These are phyloP conservation scores for Timandra comae DNA, from an alignment of 2,888 invertebrate genomes.

Conservation along the genomic window DNA sequence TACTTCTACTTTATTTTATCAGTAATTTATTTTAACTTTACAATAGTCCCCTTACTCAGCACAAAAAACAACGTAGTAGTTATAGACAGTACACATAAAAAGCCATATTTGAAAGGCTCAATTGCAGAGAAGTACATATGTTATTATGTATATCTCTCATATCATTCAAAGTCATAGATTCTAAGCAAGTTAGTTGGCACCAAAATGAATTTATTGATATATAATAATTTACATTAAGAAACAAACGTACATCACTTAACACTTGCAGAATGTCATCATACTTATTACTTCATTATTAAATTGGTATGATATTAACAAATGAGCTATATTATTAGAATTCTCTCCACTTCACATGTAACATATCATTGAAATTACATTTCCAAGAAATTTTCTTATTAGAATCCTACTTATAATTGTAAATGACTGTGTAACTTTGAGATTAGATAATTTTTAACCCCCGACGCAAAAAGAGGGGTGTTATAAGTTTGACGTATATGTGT, in stretches of 20 bases:
- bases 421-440: not conserved
- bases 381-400: not conserved
- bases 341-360: not conserved
- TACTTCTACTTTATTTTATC: too few relatives aligned
- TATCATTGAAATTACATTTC: not conserved
- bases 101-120: not conserved
- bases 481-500: too few relatives aligned
- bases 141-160: too few relatives aligned
- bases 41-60: too few relatives aligned
- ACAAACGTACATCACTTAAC: not conserved
- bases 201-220: not conserved
- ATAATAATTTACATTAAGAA: not conserved
- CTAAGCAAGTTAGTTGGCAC: not conserved
- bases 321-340: constrained; percentile 5
- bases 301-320: constrained; percentile 1
- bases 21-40: too few relatives aligned
- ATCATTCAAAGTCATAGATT: too few relatives aligned
- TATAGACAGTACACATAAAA: not conserved
- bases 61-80: not conserved
- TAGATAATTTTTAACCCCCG: too few relatives aligned
- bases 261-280: constrained; percentile 1
- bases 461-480: too few relatives aligned
- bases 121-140: too few relatives aligned
- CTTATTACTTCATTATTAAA: constrained; percentile 12
- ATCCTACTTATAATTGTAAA: not conserved